Base-by-base conservation (phyloP, 2,113 vertebrate genomes). In the Solea senegalensis region DNA sequence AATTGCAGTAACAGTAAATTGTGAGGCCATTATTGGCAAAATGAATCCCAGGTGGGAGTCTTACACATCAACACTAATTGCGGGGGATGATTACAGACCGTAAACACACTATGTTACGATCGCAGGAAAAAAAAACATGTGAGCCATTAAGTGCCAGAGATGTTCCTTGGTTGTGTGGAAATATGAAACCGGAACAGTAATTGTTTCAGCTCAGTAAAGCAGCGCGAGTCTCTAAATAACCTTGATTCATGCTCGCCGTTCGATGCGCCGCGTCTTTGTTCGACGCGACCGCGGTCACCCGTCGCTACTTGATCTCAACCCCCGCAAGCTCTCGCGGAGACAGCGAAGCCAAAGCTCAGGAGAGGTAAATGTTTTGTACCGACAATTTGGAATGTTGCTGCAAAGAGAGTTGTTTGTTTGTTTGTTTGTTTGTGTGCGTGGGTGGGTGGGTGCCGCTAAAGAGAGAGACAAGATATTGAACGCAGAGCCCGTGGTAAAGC, bases 251-350 rank as follows among this genome's bases (percentile, higher is more conserved):
- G 55, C 66, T 58, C 5, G 46, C 67, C 65, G 74, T 57, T 74
- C 3, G 3, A 50, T 9, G 49, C 21, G 3, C 44, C 45, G 55
- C 41, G 60, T 72, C 46, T 60, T 53, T 56, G 39, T 50, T 53
- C 51, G 27, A 72, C 62, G 52, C 64, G 44, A 54, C 73, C 64
- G 40, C 49, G 60, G 10, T 69, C 60, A 39, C 34, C 13, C n/a
- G 7, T 58, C 21, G 45, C 52, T 53, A 60, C 83, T 81, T 73
- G 79, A 80, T 74, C 78, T 54, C 57, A 2, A 52, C 69, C 65
- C 45, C 46, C 27, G 9, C 78, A 48, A 16, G 16, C 62, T 80
- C 73, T 82, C 39, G 8, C 48, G 54, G 27, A 43, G 56, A 56
- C 53, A 53, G 56, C 51, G 12, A 8, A 66, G 26, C 68, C 59